Evolutionary conservation across 2,797 vertebrate genomes (phyloP), one percentile per base, ranked within the genome.

Genomic region (Lophotriccus pileatus): DNA sequence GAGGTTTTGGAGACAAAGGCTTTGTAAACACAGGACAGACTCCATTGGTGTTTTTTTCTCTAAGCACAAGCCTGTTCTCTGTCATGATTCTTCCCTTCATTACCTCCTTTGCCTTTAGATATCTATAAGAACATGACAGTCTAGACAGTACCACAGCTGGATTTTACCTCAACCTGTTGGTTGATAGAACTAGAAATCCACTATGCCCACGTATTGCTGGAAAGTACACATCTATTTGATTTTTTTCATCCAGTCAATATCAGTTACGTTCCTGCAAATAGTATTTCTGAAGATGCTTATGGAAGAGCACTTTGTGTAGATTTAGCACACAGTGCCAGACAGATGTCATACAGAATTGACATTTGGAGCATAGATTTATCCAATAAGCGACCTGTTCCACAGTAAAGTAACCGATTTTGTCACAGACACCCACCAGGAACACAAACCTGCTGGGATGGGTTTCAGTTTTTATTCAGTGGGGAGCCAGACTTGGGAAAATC

Each of bases 41-140:
- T 67, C 78, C 13, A 24, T 7, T 55, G 27, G 4, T 50, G 34
- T 41, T 67, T 90, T 53, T 18, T 62, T 81, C 58, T 70, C 27
- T n/a, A 62, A 75, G 49, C 15, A 44, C 28, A 79, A 78, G 7
- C 4, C 11, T 34, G 11, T 39, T 43, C 34, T 89, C 27, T 50
- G 3, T 32, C 30, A 49, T 0, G 0, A 27, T 39, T 70, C 24
- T 41, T 81, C 55, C 41, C 14, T 30, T 81, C 22, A 7, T 67
- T 53, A 62, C 37, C 14, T 87, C 23, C 28, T 72, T 83, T 56
- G 24, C 24, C 11, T 47, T 76, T 34, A 81, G 47, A 41, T 20
- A 30, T 2, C 9, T 30, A 39, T 8, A 25, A 43, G 17, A 79
- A 78, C 3, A 8, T 15, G 9, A 55, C 7, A 55, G n/a, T 25